These are phyloP conservation scores for Triops longicaudatus DNA, from an alignment of 1,140 invertebrate genomes.

Conservation along the genomic window DNA sequence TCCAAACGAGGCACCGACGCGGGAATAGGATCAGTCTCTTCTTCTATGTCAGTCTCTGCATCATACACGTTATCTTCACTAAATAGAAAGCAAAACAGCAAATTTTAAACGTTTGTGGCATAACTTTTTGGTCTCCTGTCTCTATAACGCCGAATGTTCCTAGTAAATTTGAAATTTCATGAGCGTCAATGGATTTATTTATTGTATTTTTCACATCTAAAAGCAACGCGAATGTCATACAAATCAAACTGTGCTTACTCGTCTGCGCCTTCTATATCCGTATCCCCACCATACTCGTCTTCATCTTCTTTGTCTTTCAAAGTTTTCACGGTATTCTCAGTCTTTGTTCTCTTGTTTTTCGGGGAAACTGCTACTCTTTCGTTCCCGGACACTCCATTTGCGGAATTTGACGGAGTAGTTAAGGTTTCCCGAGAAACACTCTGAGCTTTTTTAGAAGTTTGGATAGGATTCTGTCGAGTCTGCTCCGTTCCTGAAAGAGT, in stretches of 20 bases:
- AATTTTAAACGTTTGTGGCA: background rate
- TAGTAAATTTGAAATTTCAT: too few species aligned
- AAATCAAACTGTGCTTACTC: constrained; percentile 30
- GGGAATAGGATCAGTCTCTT: background rate
- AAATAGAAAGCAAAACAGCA: background rate
- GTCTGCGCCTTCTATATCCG: constrained; percentile 31
- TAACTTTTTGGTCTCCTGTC: too few species aligned
- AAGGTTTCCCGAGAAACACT: constrained; percentile 23
- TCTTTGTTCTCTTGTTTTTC: background rate
- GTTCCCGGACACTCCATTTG: constrained; percentile 1
- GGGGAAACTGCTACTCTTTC: constrained; percentile 10
- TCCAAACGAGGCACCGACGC: constrained; percentile 20
- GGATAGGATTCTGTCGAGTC: constrained; percentile 13
- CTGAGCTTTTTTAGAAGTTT: background rate
- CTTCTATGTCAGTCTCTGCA: background rate
- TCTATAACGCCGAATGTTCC: too few species aligned
- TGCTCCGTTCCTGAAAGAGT: background rate
- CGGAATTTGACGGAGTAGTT: background rate
- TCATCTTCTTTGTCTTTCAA: constrained; percentile 25
- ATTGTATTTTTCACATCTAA: too few species aligned
- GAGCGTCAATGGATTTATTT: too few species aligned
- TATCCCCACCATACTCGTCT: constrained; percentile 31
- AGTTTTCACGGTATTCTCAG: constrained; percentile 12
- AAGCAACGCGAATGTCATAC: background rate
- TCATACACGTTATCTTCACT: background rate